Conservation (phyloP, 1,140 invertebrate genomes). For the Orussus abietinus region DNA sequence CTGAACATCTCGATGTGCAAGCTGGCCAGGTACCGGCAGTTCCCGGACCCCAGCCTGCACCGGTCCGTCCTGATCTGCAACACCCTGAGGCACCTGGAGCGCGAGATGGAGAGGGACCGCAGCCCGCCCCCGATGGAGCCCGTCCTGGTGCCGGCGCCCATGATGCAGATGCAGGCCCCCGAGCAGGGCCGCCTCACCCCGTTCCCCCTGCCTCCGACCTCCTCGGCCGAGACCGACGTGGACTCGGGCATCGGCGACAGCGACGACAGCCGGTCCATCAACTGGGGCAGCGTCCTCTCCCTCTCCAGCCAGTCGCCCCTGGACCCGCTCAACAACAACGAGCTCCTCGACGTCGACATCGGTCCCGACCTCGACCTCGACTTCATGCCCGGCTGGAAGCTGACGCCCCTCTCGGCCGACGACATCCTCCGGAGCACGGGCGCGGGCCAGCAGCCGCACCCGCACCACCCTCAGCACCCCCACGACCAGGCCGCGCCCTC, state of each 20-base stretch:
- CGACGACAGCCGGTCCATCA: constrained; percentile 72
- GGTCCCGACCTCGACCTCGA: constrained; percentile 56
- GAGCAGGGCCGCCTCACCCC: constrained; percentile 62
- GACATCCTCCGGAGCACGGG: constrained; percentile 60
- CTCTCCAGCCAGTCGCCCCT: constrained; percentile 78
- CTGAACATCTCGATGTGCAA: constrained; percentile 92
- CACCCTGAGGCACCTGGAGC: constrained; percentile 83
- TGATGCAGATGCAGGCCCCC: constrained; percentile 48
- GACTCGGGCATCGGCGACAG: constrained; percentile 77
- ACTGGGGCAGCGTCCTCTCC: constrained; percentile 87
- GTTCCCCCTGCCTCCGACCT: constrained; percentile 54
- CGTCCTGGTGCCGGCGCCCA: constrained; percentile 41
- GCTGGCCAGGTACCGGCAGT: constrained; percentile 80
- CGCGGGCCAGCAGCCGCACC: constrained; percentile 18
- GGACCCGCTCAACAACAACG: constrained; percentile 77
- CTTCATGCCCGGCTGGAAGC: constrained; percentile 63
- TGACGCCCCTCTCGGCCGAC: constrained; percentile 64
- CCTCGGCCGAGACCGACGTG: constrained; percentile 58
- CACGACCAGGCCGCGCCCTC: constrained; percentile 21
- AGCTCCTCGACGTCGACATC: constrained; percentile 60
- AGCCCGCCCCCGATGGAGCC: constrained; percentile 49
- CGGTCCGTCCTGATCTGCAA: constrained; percentile 93
- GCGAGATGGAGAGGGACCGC: constrained; percentile 80
- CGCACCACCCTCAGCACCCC: constrained; percentile 23
- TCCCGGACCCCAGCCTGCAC: constrained; percentile 83